Conservation (phyloP, 2,888 invertebrate species). For the Bellardia bayeri region DNA sequence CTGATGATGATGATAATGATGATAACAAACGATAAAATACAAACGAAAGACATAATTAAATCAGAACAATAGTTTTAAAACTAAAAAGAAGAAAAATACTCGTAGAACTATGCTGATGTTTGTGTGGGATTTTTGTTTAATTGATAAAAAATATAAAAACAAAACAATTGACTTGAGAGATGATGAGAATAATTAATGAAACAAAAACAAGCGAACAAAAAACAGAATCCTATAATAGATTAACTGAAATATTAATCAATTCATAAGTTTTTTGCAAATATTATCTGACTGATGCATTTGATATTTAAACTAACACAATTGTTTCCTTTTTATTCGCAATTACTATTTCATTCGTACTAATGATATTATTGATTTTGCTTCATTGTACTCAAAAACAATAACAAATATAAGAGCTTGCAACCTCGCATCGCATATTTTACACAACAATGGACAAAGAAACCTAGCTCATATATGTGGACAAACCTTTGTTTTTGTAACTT, state of each 20-base stretch:
- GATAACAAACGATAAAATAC: constrained; percentile 33
- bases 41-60: constrained; percentile 60
- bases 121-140: constrained; percentile 56
- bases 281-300: constrained; percentile 24
- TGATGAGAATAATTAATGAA: constrained; percentile 64
- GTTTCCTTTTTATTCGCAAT: too few relatives aligned
- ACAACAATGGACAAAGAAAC: too few relatives aligned
- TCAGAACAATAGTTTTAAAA: constrained; percentile 60
- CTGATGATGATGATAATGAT: constrained; percentile 31
- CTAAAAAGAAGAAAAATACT: constrained; percentile 1
- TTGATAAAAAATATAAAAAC: constrained; percentile 59
- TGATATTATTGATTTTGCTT: too few relatives aligned
- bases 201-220: constrained; percentile 1
- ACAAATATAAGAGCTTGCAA: too few relatives aligned
- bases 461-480: too few relatives aligned
- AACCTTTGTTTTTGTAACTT: too few relatives aligned
- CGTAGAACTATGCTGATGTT: constrained; percentile 48
- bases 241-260: constrained; percentile 56
- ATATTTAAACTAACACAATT: not conserved
- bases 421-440: too few relatives aligned
- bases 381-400: too few relatives aligned
- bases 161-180: constrained; percentile 50
- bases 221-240: constrained; percentile 7
- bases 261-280: constrained; percentile 33
- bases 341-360: too few relatives aligned